Conservation (phyloP, 2,888 invertebrate species). For the Deroplatys truncata region DNA sequence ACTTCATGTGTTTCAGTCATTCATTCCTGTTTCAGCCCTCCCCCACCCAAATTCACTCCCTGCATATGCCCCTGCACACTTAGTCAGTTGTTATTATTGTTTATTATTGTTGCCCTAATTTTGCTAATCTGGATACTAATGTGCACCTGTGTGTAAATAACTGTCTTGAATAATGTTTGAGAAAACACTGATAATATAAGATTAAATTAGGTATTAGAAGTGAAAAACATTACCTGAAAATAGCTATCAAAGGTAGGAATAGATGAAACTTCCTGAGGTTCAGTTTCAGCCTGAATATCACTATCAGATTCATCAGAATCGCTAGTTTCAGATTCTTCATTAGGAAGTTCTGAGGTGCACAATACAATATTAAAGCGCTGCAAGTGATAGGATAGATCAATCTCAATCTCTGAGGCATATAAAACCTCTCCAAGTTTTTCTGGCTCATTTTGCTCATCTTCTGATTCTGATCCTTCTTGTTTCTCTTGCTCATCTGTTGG, state of each 20-base stretch:
- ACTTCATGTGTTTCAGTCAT: no score
- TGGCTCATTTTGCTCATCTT: not conserved
- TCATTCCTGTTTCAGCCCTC: no score
- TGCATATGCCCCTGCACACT: no score
- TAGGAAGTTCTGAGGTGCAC: not conserved
- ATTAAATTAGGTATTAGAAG: not conserved
- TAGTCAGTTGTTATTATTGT: no score
- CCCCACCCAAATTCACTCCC: no score
- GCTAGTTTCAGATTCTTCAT: not conserved
- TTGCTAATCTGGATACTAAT: no score
- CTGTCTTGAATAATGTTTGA: no score
- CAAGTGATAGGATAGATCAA: not conserved
- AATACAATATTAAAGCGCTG: not conserved
- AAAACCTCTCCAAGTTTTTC: not conserved
- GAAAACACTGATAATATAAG: no score
- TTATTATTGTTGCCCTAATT: no score
- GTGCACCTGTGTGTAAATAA: no score
- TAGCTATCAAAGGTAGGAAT: not conserved
- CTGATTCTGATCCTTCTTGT: not conserved
- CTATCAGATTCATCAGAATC: not conserved
- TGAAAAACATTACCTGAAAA: not conserved
- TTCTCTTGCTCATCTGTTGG: not conserved
- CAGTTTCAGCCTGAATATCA: not conserved
- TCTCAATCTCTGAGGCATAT: not conserved
- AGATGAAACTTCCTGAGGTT: not conserved